Percentiles rank a stretch among this genome's conserved stretches.
These are phyloP conservation scores for Andricus quercusramuli DNA, from an alignment of 2,888 invertebrate species.

Conservation along the genomic window DNA sequence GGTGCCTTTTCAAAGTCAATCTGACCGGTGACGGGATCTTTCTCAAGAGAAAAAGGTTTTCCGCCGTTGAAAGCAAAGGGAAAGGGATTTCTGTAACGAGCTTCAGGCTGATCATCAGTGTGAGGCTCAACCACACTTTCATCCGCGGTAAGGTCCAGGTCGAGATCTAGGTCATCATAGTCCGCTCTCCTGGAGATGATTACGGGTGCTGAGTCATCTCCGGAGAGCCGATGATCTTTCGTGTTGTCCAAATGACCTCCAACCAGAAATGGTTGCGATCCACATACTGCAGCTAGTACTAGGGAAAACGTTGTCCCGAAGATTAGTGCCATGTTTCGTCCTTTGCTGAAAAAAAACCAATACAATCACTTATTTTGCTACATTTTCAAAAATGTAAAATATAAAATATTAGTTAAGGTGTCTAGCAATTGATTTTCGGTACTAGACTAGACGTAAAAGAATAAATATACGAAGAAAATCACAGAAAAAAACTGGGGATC, in stretches of 20 bases:
- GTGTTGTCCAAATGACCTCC: constrained; percentile 43
- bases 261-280: constrained; percentile 16
- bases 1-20: constrained; percentile 81
- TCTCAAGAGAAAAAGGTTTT: constrained; percentile 85
- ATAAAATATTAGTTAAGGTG: too few species aligned
- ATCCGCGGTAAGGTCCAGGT: constrained; percentile 69
- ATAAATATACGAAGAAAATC: too few species aligned
- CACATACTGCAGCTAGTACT: constrained; percentile 11
- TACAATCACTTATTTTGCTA: background rate
- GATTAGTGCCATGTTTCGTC: constrained; percentile 47
- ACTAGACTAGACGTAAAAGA: too few species aligned
- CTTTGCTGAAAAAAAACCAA: constrained; percentile 43
- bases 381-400: too few species aligned
- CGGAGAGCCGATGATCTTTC: constrained; percentile 36
- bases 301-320: constrained; percentile 46
- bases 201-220: constrained; percentile 47
- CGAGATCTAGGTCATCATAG: constrained; percentile 64
- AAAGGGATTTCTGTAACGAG: constrained; percentile 70
- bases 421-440: too few species aligned
- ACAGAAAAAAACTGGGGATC: too few species aligned
- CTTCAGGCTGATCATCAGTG: constrained; percentile 57
- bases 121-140: constrained; percentile 63
- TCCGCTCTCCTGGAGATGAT: constrained; percentile 60
- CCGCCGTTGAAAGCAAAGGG: constrained; percentile 83
- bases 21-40: constrained; percentile 85